Conservation (phyloP, 2,888 invertebrate genomes). For the Cheiracanthium punctorium region DNA sequence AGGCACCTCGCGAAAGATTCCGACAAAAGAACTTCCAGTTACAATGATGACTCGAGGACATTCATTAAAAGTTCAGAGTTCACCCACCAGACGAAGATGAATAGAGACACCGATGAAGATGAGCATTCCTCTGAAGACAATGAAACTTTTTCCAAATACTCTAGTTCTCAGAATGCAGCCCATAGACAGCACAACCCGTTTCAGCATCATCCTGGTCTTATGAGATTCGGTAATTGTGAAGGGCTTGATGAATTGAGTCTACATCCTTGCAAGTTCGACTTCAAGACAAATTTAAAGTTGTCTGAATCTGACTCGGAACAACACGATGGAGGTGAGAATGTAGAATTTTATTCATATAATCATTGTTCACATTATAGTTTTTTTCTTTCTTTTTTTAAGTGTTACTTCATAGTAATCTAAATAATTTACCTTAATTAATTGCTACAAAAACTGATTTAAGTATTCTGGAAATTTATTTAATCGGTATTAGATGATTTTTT, state of each 20-base stretch:
- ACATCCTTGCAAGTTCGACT: conserved; percentile 27
- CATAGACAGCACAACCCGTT: neutral
- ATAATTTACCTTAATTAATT: too few species aligned
- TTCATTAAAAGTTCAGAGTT: neutral
- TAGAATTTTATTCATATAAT: too few species aligned
- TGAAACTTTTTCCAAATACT: conserved; percentile 26
- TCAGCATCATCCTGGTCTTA: neutral
- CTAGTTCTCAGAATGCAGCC: conserved; percentile 6
- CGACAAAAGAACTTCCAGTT: too few species aligned
- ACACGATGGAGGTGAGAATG: conserved; percentile 56
- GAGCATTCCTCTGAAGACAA: conserved; percentile 49
- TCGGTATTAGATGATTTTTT: too few species aligned
- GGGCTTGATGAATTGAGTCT: neutral
- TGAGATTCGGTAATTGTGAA: neutral
- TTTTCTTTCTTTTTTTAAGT: too few species aligned
- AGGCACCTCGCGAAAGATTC: neutral
- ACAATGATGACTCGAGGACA: neutral
- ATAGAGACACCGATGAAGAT: neutral
- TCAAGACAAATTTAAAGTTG: conserved; percentile 35
- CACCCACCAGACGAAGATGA: conserved; percentile 28
- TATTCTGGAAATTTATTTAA: too few species aligned
- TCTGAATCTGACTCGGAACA: conserved; percentile 43
- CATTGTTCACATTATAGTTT: too few species aligned
- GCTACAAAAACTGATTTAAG: too few species aligned
- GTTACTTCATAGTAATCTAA: too few species aligned